Evolutionary conservation across 2,797 vertebrate species (phyloP), one percentile per base, ranked within the genome.

Genomic region (Melanotaenia trifasciata): DNA sequence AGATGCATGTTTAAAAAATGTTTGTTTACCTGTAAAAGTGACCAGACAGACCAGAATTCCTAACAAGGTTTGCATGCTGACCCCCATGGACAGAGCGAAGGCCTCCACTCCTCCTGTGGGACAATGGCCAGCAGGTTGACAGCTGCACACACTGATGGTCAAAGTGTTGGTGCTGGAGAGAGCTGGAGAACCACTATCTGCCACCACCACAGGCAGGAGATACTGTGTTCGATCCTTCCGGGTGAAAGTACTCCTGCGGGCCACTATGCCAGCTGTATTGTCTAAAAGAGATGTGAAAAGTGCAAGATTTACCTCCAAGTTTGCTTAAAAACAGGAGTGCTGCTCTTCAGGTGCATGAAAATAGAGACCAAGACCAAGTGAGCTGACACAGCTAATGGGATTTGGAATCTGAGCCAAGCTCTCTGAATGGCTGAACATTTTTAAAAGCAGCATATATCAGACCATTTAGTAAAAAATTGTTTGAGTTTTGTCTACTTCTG

Each of bases 251-350:
- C 91, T 95, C 91, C 94, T 94, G 50, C 92, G 94, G 3, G 96
- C 96, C 80, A 97, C 87, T 76, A 99, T 93, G 61, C 93, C 88
- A 20, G 97, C 98, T n/a, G 97, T 98, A 72, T 98, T 98, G 93
- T 99, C 98, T 99, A 3, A 60, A 78, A 78, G 40, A 0, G 0
- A 70, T 35, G 51, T 24, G 7, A 35, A 68, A 26, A 73, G 24
- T 2, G 12, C 70, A 56, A 72, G 53, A 61, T 33, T 60, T 43
- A 60, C 13, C 67, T 65, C 61, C 83, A 18, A 64, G 33, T 8
- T 5, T 22, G 32, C 53, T 79, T 73, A 67, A 62, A 74, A 69
- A 56, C 51, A 59, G 0, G 16, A 67, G 47, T 24, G 16, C 16
- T 38, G 18, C n/a, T 22, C 59, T 40, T 65, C 61, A 54, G 35